Conservation (phyloP, 2,113 vertebrate genomes). For the Calonectris borealis region DNA sequence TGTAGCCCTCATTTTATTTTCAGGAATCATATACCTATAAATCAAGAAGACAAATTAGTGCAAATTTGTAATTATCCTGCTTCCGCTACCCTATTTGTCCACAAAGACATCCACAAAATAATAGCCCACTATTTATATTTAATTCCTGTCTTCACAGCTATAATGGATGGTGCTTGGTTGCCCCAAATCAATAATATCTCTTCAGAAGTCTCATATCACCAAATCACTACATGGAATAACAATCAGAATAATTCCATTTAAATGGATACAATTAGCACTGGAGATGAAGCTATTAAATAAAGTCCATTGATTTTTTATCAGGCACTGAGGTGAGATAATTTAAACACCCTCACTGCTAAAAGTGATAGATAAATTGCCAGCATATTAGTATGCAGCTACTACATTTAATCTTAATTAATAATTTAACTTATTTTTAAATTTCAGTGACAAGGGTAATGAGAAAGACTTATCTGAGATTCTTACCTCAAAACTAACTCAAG, state of each 20-base stretch:
- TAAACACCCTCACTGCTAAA: not conserved
- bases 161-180: constrained; percentile 44
- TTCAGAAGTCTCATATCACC: constrained; percentile 36
- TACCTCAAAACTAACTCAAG: not conserved
- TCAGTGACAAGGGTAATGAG: not conserved
- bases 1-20: constrained; percentile 21
- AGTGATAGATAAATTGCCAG: not conserved
- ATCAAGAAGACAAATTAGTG: constrained; percentile 47
- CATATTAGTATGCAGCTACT: not conserved
- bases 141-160: constrained; percentile 33
- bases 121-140: constrained; percentile 26
- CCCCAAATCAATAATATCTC: constrained; percentile 55
- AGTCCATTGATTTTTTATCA: constrained; percentile 54
- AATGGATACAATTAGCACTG: constrained; percentile 40
- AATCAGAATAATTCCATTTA: constrained; percentile 61
- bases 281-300: constrained; percentile 36
- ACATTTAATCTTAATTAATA: constrained; percentile 9
- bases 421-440: not conserved
- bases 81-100: constrained; percentile 26
- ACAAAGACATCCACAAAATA: constrained; percentile 48
- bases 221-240: constrained; percentile 45
- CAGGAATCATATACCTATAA: constrained; percentile 4
- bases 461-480: not conserved
- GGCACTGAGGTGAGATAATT: not conserved
- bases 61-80: constrained; percentile 37